Evolutionary conservation across 2,797 vertebrate genomes (phyloP).

Genomic region (Ispidina lecontei): DNA sequence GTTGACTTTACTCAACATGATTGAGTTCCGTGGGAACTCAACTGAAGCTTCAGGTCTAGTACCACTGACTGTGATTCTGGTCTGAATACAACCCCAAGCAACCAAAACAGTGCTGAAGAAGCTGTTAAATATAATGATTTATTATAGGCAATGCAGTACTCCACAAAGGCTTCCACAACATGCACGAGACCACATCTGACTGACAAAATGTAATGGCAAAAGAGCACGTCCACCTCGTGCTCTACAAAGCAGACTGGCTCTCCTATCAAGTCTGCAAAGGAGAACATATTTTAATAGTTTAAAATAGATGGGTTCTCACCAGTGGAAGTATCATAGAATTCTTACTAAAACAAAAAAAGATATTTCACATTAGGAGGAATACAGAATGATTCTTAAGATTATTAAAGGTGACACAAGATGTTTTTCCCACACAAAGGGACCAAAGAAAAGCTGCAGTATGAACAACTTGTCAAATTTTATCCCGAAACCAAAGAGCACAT

Average conservation of each 20-base stretch:
- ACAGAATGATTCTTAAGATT: not conserved
- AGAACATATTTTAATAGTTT: not conserved
- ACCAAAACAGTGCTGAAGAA: conserved; percentile 6
- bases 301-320: not conserved
- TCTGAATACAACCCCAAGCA: conserved; percentile 59
- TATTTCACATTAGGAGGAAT: not conserved
- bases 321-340: not conserved
- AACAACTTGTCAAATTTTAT: not conserved
- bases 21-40: conserved; percentile 50
- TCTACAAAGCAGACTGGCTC: not conserved
- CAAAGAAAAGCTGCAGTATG: not conserved
- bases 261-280: not conserved
- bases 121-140: not conserved
- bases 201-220: not conserved
- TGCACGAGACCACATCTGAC: not conserved
- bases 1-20: conserved; percentile 29
- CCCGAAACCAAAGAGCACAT: not conserved
- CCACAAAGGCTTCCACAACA: not conserved
- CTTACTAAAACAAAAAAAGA: no score
- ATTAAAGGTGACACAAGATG: not conserved
- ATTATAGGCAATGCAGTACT: not conserved
- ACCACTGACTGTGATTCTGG: conserved; percentile 50
- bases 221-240: rapidly evolving
- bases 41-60: conserved; percentile 27
- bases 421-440: not conserved